Evolutionary conservation across 1,140 invertebrate genomes (phyloP).

Genomic region (Drosophila biarmipes): DNA sequence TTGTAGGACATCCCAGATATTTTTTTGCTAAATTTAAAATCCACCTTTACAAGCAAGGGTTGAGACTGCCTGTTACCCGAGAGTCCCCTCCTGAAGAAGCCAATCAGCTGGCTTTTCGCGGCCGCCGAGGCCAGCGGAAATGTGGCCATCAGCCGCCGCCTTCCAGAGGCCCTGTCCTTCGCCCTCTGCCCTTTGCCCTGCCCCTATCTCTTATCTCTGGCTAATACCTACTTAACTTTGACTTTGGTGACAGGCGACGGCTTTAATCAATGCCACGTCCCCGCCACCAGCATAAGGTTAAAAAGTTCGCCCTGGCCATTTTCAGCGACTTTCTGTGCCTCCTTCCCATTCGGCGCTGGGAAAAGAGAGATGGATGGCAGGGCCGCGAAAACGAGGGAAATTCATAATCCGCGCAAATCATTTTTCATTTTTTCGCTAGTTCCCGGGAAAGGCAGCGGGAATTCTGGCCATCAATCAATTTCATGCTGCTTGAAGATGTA

Average conservation of each 20-base stretch:
- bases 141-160: slow-evolving; percentile 33
- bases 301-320: slow-evolving; percentile 34
- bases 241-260: slow-evolving; percentile 71
- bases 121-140: slow-evolving; percentile 60
- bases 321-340: background rate
- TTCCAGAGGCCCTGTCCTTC: background rate
- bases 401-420: slow-evolving; percentile 72
- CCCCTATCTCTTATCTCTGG: slow-evolving; percentile 28
- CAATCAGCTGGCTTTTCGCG: slow-evolving; percentile 64
- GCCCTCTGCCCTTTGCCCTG: background rate
- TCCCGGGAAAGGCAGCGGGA: slow-evolving; percentile 33
- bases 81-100: slow-evolving; percentile 36
- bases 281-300: slow-evolving; percentile 55
- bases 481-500: slow-evolving; percentile 81
- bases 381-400: slow-evolving; percentile 35
- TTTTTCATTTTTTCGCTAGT: slow-evolving; percentile 74
- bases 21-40: background rate
- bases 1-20: too few species aligned
- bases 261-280: slow-evolving; percentile 72
- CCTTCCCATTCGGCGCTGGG: background rate
- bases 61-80: slow-evolving; percentile 11
- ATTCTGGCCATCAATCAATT: slow-evolving; percentile 75
- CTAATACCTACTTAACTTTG: slow-evolving; percentile 79
- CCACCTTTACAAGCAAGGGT: slow-evolving; percentile 7
- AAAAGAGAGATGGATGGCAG: slow-evolving; percentile 24